Conservation (phyloP, 2,888 invertebrate species). For the Andrena minutula region DNA sequence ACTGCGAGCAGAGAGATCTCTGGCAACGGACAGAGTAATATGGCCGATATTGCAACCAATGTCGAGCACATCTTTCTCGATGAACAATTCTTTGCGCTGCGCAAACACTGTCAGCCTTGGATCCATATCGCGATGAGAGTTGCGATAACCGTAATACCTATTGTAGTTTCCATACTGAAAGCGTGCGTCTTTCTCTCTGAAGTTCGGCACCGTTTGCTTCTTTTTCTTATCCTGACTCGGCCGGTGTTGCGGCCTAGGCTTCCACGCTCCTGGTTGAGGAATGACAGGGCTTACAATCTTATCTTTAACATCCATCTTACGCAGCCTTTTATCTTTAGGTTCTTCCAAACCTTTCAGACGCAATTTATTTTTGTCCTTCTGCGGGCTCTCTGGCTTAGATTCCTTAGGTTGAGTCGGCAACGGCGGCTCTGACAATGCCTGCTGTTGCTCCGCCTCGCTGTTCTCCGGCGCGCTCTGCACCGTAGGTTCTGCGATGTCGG, state of each 20-base stretch:
- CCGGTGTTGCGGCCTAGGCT: constrained; percentile 86
- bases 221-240: constrained; percentile 84
- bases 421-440: constrained; percentile 31
- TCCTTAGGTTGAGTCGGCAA: constrained; percentile 64
- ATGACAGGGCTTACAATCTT: constrained; percentile 97
- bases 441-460: constrained; percentile 32
- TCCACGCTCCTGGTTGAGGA: constrained; percentile 95
- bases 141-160: constrained; percentile 98
- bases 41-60: constrained; percentile 99
- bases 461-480: constrained; percentile 37
- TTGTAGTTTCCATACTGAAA: constrained; percentile 99
- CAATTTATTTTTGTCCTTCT: constrained; percentile 79
- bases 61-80: constrained; percentile 96
- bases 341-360: constrained; percentile 81
- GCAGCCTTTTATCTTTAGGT: constrained; percentile 82
- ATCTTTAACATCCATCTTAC: constrained; percentile 91
- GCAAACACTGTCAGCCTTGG: constrained; percentile 93
- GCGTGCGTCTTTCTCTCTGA: constrained; percentile 91
- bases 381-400: constrained; percentile 71
- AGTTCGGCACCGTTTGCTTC: constrained; percentile 86
- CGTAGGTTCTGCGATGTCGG: constrained; percentile 41
- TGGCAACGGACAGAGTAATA: constrained; percentile 95
- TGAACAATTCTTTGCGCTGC: constrained; percentile 92
- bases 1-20: constrained; percentile 93
- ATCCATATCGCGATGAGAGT: constrained; percentile 93